Evolutionary conservation across 2,797 vertebrate species (phyloP).

Genomic region (Peromyscus eremicus): DNA sequence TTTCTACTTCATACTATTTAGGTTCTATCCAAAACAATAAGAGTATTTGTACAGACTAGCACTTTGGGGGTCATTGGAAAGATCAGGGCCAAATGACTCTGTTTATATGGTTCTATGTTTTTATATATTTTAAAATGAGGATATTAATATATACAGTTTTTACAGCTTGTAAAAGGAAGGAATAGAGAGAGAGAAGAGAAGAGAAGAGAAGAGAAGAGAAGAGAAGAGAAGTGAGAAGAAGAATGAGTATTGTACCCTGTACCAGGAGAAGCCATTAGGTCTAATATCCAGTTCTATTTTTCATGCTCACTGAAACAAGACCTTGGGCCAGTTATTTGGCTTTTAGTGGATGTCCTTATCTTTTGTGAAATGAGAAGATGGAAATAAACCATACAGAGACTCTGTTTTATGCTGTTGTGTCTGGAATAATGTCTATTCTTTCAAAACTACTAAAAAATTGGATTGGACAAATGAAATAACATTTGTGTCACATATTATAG

Average conservation of each 20-base stretch:
- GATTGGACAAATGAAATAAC: neutral
- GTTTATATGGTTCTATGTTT: neutral
- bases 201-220: fast-evolving
- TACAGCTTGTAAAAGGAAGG: neutral
- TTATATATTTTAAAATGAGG: neutral
- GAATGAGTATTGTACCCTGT: neutral
- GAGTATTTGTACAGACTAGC: neutral
- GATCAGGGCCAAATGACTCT: neutral
- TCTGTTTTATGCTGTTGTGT: neutral
- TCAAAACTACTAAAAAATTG: neutral
- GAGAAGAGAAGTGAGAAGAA: neutral
- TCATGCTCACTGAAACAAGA: neutral
- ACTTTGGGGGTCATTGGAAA: neutral
- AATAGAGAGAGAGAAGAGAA: neutral
- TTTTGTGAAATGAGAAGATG: neutral
- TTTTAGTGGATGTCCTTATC: neutral
- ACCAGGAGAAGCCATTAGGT: neutral
- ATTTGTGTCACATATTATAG: neutral
- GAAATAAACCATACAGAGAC: neutral
- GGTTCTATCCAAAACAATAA: neutral
- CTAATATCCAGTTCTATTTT: neutral
- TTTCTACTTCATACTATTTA: neutral
- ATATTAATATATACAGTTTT: neutral
- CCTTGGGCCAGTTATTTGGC: neutral
- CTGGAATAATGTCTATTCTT: neutral